A percentile compares a stretch with the other conserved stretches of the same genome.
Evolutionary conservation across 1,140 invertebrate species (phyloP).

Genomic region (Diachasma alloeum): DNA sequence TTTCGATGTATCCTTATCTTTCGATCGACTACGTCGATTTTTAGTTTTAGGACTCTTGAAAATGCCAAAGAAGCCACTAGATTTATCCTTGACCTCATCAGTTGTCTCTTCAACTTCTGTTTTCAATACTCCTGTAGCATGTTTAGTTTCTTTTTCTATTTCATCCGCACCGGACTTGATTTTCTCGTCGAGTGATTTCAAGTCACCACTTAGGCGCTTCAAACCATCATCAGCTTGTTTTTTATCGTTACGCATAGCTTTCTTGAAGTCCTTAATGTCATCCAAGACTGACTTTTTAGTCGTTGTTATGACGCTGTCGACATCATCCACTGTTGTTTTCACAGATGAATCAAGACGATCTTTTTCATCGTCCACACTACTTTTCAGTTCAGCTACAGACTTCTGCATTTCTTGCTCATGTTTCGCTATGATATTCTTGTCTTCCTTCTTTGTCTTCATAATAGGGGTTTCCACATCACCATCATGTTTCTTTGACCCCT

Average conservation of each 20-base stretch:
- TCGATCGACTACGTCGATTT: conserved; percentile 45
- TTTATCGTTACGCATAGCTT: conserved; percentile 2
- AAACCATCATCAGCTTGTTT: conserved; percentile 12
- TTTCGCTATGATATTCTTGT: conserved; percentile 17
- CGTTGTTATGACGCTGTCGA: background rate
- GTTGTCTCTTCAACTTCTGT: background rate
- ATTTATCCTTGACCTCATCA: conserved; percentile 42
- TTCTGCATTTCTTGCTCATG: background rate
- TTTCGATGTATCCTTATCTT: conserved; percentile 43
- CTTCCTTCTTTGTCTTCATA: conserved; percentile 25
- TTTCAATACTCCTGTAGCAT: conserved; percentile 3
- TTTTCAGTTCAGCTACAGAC: background rate
- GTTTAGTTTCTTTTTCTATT: background rate
- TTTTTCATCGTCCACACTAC: background rate
- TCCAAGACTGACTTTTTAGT: conserved; percentile 9
- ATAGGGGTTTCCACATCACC: conserved; percentile 13
- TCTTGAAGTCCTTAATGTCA: background rate
- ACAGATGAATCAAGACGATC: background rate
- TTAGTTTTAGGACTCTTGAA: conserved; percentile 55
- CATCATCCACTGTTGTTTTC: background rate
- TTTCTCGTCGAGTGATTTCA: conserved; percentile 10
- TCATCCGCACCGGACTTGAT: conserved; percentile 11
- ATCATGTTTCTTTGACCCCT: conserved; percentile 29
- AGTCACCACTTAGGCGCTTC: conserved; percentile 2
- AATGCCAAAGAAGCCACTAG: conserved; percentile 48